Conservation (phyloP, 2,797 vertebrate genomes). For the Gephyroberyx darwinii region DNA sequence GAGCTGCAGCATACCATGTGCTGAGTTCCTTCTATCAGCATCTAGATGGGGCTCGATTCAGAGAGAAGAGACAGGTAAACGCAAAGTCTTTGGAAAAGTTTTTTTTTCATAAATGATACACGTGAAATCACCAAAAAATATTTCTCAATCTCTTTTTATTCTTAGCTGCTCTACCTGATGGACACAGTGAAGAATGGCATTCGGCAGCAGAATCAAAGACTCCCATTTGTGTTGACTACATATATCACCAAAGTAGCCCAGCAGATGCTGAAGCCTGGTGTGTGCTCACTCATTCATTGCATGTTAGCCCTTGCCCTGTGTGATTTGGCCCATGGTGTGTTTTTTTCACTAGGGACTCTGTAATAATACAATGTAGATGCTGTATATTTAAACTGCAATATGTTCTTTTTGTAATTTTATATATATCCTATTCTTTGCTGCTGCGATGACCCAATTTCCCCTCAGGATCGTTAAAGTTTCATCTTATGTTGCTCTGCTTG, state of each 20-base stretch:
- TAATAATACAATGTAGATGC: background rate
- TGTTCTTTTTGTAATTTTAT: slow-evolving; percentile 3
- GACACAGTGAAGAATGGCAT: slow-evolving; percentile 90
- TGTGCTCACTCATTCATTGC: slow-evolving; percentile 27
- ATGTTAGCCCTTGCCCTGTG: background rate
- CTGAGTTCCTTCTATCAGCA: slow-evolving; percentile 89
- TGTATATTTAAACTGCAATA: background rate
- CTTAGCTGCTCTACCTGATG: slow-evolving; percentile 91
- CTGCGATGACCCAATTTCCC: background rate
- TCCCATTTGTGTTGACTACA: slow-evolving; percentile 86
- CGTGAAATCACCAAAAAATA: slow-evolving; percentile 7
- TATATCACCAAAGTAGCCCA: slow-evolving; percentile 88
- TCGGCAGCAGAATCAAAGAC: slow-evolving; percentile 82
- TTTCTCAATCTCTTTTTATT: slow-evolving; percentile 8
- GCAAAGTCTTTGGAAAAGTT: background rate
- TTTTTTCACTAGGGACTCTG: slow-evolving; percentile 2
- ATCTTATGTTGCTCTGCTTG: slow-evolving; percentile 5
- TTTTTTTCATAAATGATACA: background rate
- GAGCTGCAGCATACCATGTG: slow-evolving; percentile 87
- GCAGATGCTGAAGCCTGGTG: slow-evolving; percentile 93
- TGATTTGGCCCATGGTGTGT: background rate
- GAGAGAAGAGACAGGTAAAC: slow-evolving; percentile 88
- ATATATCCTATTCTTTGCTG: background rate
- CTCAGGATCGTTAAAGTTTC: background rate
- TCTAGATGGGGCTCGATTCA: slow-evolving; percentile 87